These are phyloP conservation scores for Hemithea aestivaria DNA, from an alignment of 2,888 invertebrate genomes.

Conservation along the genomic window DNA sequence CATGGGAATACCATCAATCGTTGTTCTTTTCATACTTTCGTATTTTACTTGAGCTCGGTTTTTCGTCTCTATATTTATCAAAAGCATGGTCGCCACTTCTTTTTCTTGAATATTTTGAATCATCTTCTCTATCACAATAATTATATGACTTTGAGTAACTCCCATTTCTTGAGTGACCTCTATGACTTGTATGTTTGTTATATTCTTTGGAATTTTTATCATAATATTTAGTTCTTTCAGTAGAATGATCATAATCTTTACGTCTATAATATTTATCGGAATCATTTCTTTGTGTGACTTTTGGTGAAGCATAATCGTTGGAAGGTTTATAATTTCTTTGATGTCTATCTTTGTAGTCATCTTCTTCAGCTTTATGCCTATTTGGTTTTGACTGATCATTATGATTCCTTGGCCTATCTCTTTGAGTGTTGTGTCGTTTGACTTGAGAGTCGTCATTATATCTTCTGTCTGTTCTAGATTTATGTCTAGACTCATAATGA, in stretches of 20 bases:
- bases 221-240: not conserved
- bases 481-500: not conserved
- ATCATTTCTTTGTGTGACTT: not conserved
- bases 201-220: conserved; percentile 1
- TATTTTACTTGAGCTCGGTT: no score
- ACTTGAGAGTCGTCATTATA: not conserved
- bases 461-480: not conserved
- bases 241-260: not conserved
- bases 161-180: not conserved
- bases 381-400: no score
- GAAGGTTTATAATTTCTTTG: no score
- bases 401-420: conserved; percentile 1
- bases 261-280: not conserved
- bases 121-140: no score
- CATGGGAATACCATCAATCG: no score
- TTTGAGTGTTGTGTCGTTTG: conserved; percentile 1
- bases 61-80: no score
- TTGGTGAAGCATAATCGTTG: not conserved
- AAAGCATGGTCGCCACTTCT: no score
- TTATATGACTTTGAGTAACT: not conserved
- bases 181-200: conserved; percentile 2
- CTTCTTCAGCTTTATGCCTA: no score
- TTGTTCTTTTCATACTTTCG: no score
- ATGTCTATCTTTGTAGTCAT: no score
- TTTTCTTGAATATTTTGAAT: no score